A percentile compares a stretch with the other conserved stretches of the same genome.
Evolutionary conservation across 2,888 invertebrate species (phyloP).

Genomic region (Clusia tigrina): DNA sequence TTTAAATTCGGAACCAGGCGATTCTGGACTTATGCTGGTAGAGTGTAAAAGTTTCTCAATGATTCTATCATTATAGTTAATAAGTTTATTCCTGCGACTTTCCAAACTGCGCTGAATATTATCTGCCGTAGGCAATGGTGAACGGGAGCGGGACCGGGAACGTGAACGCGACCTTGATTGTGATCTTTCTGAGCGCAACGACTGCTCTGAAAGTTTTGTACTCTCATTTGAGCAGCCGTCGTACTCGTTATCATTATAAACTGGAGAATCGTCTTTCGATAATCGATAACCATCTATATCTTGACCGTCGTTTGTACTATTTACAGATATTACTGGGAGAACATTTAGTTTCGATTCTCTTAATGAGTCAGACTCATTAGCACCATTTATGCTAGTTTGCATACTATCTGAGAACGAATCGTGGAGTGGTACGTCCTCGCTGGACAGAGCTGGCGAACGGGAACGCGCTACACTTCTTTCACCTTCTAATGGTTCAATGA

Average conservation of each 20-base stretch:
- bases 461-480: background rate
- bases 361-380: constrained; percentile 26
- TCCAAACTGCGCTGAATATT: constrained; percentile 46
- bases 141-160: constrained; percentile 43
- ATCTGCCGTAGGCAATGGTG: constrained; percentile 47
- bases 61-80: constrained; percentile 34
- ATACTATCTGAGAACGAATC: constrained; percentile 23
- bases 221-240: too few species aligned
- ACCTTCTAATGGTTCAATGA: constrained; percentile 37
- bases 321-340: constrained; percentile 36
- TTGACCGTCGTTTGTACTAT: background rate
- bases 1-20: background rate
- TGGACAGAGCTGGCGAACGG: background rate
- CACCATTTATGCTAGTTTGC: constrained; percentile 47
- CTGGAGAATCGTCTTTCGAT: too few species aligned
- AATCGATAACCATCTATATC: background rate
- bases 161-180: constrained; percentile 41
- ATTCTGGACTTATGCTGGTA: background rate
- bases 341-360: background rate
- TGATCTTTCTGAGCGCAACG: too few species aligned
- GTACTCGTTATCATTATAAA: too few species aligned
- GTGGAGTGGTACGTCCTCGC: background rate
- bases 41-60: constrained; percentile 25
- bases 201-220: too few species aligned
- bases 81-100: constrained; percentile 27